These are phyloP conservation scores for Strigops habroptila DNA, from an alignment of 2,113 vertebrate genomes.

Conservation along the genomic window DNA sequence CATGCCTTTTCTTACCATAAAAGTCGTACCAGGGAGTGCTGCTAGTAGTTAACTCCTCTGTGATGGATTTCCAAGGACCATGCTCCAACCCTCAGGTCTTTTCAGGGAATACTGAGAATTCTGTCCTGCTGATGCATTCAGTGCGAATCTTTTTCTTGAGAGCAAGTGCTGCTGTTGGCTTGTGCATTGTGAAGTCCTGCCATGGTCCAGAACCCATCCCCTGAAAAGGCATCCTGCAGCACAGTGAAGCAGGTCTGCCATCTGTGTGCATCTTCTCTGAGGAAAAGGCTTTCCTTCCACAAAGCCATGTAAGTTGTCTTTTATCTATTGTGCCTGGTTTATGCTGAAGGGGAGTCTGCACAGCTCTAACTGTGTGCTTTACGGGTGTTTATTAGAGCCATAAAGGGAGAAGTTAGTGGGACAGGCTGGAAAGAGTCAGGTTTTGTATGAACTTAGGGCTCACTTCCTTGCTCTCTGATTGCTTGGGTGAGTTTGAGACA, in stretches of 20 bases:
- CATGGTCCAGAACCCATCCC: constrained; percentile 58
- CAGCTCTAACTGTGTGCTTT: accelerated
- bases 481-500: not conserved
- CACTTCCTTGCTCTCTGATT: not conserved
- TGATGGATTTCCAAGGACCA: not conserved
- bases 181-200: not conserved
- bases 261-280: constrained; percentile 49
- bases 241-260: constrained; percentile 56
- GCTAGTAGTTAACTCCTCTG: not conserved
- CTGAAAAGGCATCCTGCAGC: constrained; percentile 19
- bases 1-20: not conserved
- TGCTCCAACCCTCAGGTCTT: not conserved
- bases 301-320: constrained; percentile 59
- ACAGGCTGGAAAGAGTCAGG: not conserved
- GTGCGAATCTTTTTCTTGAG: not conserved
- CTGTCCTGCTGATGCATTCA: accelerated
- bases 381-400: not conserved
- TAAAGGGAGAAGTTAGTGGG: not conserved
- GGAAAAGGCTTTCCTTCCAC: constrained; percentile 69
- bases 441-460: not conserved
- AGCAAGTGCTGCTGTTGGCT: not conserved
- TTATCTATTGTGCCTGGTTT: not conserved
- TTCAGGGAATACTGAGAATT: not conserved
- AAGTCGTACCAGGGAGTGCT: not conserved
- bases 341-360: not conserved